Evolutionary conservation across 2,888 invertebrate species (phyloP), one percentile per base, ranked within the genome.

Genomic region (Coecobrya sp.): DNA sequence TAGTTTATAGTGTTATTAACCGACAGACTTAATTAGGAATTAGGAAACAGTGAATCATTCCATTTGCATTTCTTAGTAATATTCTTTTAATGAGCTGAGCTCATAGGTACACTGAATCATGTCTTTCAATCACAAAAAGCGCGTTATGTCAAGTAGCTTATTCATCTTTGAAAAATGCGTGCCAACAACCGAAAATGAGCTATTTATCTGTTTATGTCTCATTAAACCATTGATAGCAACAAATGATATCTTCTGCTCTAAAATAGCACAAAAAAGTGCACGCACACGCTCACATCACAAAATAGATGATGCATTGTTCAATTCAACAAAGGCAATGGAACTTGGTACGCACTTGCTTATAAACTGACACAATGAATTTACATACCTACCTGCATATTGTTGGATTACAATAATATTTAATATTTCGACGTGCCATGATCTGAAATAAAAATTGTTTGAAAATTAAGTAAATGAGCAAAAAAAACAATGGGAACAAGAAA

Each of bases 21-120:
- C 45, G 55, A 36, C 27, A 19, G 86, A 70, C 73, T 84, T 91
- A 91, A 91, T 91, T 91, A 87, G 82, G 85, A 82, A 70, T 65
- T 42, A 87, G 82, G 70, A 91, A 91, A 91, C 36, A 87, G 70
- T 87, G 91, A 87, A 87, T 87, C 45, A 79, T 70, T 76, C 19
- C n/a, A 82, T 59, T 30, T 59, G 3, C 27, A 19, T 19, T 36
- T 36, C 19, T 73, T 42, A 19, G 73, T 73, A 73, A 2, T 25
- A 76, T 30, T 79, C 52, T 16, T 79, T 79, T 27, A 76, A 76
- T 76, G 73, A 76, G 45, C 19, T 30, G 7, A 10, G 11, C 19
- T 55, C 55, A 49, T 13, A 55, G 7, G 42, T 42, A 8, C 42
- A 10, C n/a, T 42, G 42, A 70, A n/a, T 70, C 42, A 70, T 70